Evolutionary conservation across 2,113 vertebrate species (phyloP).

Genomic region (Tinamus guttatus): DNA sequence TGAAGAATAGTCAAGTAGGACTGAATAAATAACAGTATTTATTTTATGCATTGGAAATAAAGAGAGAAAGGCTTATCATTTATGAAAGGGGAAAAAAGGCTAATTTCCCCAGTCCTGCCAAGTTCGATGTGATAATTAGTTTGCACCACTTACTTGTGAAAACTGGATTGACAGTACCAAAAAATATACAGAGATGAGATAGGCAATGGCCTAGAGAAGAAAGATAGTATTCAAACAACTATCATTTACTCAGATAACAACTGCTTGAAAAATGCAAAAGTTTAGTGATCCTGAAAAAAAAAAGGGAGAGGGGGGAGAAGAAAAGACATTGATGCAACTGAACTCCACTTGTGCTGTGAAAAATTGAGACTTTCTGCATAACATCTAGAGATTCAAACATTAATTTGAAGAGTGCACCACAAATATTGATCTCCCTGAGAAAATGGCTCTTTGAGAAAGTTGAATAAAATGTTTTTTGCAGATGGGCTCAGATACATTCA

Average conservation of each 20-base stretch:
- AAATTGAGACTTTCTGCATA: neutral
- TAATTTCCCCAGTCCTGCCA: neutral
- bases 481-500: neutral
- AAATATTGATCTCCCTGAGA: neutral
- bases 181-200: neutral
- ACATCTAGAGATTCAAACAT: neutral
- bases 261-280: neutral
- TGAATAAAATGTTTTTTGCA: neutral
- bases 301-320: no score
- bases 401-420: neutral
- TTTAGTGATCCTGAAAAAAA: neutral
- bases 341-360: neutral
- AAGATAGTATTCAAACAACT: neutral
- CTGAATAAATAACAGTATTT: neutral
- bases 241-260: neutral
- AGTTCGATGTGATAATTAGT: neutral
- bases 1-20: neutral
- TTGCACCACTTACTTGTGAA: neutral
- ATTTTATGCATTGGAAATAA: neutral
- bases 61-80: neutral
- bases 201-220: neutral
- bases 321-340: neutral
- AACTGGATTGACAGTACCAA: neutral
- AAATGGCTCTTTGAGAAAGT: neutral
- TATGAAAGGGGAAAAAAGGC: no score